Base-by-base conservation (phyloP, 92 coral and sea anemone species). In the Desmophyllum pertusum region DNA sequence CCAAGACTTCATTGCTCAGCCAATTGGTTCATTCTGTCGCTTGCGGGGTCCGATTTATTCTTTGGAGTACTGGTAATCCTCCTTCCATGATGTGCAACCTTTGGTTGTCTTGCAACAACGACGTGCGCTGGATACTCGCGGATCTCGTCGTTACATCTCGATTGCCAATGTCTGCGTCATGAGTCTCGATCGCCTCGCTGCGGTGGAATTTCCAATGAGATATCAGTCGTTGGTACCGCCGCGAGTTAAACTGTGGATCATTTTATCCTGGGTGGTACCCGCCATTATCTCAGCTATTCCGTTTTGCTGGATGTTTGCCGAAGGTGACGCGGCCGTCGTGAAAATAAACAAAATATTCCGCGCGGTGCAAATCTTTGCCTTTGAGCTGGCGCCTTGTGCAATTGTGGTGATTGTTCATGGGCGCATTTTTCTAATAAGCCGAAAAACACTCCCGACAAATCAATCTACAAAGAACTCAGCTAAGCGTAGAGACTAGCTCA, bases 141-240 rank as follows among this genome's bases (percentile, higher is more conserved):
- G 83, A 84, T 76, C 80, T 84, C 35, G 79, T 84, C 83, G 35
- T 84, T 84, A 80, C n/a, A 83, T 80, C 18, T 75, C 82, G 65
- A 67, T 84, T 14, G 83, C 83, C 30, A 84, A 70, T 27, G 70
- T 76, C 40, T 61, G 79, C 17, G 73, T 78, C 18, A 48, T 84
- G 88, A 84, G 83, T 23, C 55, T 84, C 10, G 88, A 84, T 66
- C 88, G 88, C n/a, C 51, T 75, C 68, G 63, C 80, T 27, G 78
- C 88, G 6, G 88, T 77, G 1, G 77, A 75, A 21, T 64, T 73
- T 5, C 88, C 88, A 8, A 39, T 84, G 77, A 15, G 88, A 6
- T 84, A 84, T 53, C 73, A 79, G 19, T 51, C 77, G 0, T 42
- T 75, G 76, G 80, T 84, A 68, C 73, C 39, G 25, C 70, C 83